Percentiles rank a stretch among this genome's conserved stretches.
Conservation (phyloP, 2,888 invertebrate species). For the Melieria picta region DNA sequence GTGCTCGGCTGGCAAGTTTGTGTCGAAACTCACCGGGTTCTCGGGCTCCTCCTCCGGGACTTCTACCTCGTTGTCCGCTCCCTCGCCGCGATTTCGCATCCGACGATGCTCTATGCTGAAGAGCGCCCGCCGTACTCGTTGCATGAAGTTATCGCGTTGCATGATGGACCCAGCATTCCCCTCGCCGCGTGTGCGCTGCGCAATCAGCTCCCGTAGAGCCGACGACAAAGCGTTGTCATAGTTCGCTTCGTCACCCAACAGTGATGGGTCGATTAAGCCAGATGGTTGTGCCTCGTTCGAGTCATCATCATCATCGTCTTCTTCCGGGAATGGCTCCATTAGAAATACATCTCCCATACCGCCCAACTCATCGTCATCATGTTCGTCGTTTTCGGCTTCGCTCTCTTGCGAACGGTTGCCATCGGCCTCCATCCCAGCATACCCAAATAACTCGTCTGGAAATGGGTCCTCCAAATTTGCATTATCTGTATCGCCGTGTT, state of each 20-base stretch:
- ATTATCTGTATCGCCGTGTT: too few relatives aligned
- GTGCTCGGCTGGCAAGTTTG: conserved; percentile 70
- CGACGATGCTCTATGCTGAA: conserved; percentile 52
- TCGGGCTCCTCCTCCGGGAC: conserved; percentile 39
- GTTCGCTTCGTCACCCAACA: too few relatives aligned
- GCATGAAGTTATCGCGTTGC: conserved; percentile 51
- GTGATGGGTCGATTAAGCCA: too few relatives aligned
- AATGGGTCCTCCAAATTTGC: too few relatives aligned
- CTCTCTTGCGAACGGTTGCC: background rate
- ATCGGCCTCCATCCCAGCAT: too few relatives aligned
- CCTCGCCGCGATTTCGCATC: conserved; percentile 33
- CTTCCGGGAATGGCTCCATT: conserved; percentile 23
- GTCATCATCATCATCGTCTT: conserved; percentile 37
- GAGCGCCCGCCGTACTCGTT: conserved; percentile 57
- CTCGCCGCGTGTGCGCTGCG: conserved; percentile 42
- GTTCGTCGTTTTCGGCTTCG: background rate
- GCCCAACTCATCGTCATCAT: conserved; percentile 3
- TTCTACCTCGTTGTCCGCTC: conserved; percentile 21
- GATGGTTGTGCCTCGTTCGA: conserved; percentile 38
- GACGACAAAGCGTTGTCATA: conserved; percentile 37
- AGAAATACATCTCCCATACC: background rate
- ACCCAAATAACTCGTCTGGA: too few relatives aligned
- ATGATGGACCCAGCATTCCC: conserved; percentile 22
- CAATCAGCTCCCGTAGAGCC: conserved; percentile 40
- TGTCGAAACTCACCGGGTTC: conserved; percentile 65